Conservation (phyloP, 2,797 vertebrate species). For the Trachops cirrhosus region DNA sequence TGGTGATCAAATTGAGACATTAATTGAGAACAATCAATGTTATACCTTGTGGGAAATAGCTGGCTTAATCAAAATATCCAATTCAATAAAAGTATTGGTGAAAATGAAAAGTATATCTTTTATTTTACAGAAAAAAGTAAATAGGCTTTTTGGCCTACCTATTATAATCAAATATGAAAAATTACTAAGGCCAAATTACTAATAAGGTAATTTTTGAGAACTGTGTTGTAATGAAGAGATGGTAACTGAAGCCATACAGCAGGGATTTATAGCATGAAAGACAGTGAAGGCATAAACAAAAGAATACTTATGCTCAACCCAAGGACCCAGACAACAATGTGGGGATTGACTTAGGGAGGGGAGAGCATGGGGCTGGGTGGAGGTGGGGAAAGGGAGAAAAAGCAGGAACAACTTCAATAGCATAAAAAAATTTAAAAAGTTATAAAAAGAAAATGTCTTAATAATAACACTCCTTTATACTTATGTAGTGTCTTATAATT, state of each 20-base stretch:
- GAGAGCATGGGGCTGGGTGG: neutral
- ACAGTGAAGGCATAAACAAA: neutral
- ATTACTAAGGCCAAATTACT: neutral
- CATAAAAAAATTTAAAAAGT: neutral
- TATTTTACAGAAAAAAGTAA: neutral
- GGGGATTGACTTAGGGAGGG: neutral
- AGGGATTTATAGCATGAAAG: neutral
- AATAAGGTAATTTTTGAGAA: neutral
- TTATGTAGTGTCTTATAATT: neutral
- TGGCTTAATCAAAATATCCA: neutral
- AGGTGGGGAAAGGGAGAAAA: neutral
- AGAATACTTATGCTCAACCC: neutral
- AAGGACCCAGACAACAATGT: neutral
- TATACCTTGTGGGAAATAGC: neutral
- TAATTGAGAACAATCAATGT: neutral
- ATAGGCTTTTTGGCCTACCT: neutral
- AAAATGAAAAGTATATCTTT: neutral
- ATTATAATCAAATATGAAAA: neutral
- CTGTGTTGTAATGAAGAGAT: neutral
- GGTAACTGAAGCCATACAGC: neutral
- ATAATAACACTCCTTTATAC: neutral
- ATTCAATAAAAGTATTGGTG: neutral
- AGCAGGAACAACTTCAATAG: neutral
- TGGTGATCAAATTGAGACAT: neutral
- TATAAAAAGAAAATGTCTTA: neutral